Base-by-base conservation (phyloP, 2,113 vertebrate species). In the Bucco capensis region DNA sequence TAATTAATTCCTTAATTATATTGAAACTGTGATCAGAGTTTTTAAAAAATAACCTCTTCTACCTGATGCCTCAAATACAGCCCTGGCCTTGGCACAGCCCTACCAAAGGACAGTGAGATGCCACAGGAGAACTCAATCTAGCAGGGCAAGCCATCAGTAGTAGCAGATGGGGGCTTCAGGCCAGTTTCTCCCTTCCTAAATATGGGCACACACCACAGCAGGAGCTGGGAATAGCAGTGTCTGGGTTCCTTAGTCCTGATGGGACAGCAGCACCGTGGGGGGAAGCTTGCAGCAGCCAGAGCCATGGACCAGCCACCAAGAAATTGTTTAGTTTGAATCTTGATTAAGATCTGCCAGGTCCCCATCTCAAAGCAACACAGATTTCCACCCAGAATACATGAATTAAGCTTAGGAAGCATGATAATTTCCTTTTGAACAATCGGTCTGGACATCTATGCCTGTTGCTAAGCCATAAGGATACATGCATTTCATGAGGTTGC, bases 1-100 rank as follows among this genome's bases (percentile, higher is more conserved):
- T 91, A 85, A 89, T 90, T 79, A 76, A 76, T 94, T 89, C 58
- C 62, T 79, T 76, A 42, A 86, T 91, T 85, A 73, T 28, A 72
- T 4, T 51, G 58, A 76, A 87, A 49, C 8, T 25, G 19, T 31
- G 38, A 75, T 64, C 56, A 51, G 72, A 66, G 42, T 27, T 90
- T 87, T 81, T 44, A 21, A 64, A 81, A 64, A 37, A 8, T 38
- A 49, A 33, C 24, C 35, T 64, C 22, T 88, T 67, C 79, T 73
- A 35, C 40, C 30, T 28, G 47, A 40, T 40, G 23, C n/a, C 37
- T 86, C 31, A 46, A 64, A 64, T 19, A 21, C 61, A 74, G n/a
- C 56, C 22, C 10, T 0, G 2, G 56, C 16, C 19, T 7, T 21
- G 7, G 28, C 61, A 56, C 19, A 67, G 60, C 30, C 56, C 44